Evolutionary conservation across 2,888 invertebrate genomes (phyloP).

Genomic region (Tipula vernalis): DNA sequence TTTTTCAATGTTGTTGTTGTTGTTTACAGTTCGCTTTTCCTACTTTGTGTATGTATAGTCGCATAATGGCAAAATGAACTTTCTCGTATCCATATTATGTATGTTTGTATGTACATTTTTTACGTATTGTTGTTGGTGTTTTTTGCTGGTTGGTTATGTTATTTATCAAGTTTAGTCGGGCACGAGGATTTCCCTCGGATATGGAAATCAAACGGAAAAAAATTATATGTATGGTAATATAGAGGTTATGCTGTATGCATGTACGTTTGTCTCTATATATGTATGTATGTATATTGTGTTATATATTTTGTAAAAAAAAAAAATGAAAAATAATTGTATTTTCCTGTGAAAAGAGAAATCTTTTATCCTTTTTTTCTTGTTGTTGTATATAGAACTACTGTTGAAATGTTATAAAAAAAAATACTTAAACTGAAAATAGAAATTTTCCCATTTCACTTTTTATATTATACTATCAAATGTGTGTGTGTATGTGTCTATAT

Average conservation of each 20-base stretch:
- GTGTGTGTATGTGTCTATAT: background rate
- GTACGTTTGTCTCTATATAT: background rate
- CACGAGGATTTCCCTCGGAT: background rate
- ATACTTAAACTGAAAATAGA: background rate
- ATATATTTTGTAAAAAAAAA: background rate
- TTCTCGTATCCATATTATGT: background rate
- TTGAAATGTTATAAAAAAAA: background rate
- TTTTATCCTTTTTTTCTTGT: background rate
- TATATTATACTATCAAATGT: background rate
- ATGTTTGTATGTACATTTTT: background rate
- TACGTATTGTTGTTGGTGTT: background rate
- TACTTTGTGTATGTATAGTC: background rate
- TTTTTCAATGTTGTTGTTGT: background rate
- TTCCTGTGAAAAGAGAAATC: background rate
- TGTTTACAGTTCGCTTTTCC: background rate
- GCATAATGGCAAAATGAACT: background rate
- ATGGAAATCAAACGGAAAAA: background rate
- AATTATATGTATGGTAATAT: background rate
- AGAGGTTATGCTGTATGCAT: background rate
- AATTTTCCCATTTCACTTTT: background rate
- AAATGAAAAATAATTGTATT: background rate
- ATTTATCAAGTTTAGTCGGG: slow-evolving; percentile 4
- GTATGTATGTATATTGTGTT: background rate
- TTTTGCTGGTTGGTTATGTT: background rate
- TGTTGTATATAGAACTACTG: background rate